Percentiles rank a stretch among this genome's conserved stretches.
Conservation (phyloP, 2,888 invertebrate genomes). For the Conistra vaccinii region DNA sequence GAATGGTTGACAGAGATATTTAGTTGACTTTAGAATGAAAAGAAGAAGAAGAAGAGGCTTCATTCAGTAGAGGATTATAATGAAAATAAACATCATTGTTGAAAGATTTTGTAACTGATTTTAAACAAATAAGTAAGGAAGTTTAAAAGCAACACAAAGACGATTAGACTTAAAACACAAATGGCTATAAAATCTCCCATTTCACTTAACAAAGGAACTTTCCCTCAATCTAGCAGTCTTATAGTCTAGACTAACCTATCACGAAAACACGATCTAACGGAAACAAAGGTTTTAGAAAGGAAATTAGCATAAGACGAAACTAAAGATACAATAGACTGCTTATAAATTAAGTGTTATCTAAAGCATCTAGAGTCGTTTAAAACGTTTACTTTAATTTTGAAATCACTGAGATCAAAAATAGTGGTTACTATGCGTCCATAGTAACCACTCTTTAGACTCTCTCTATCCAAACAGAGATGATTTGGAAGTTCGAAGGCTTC, state of each 20-base stretch:
- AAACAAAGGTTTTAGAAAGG: slow-evolving; percentile 38
- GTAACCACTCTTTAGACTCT: too few species aligned
- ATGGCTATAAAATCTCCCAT: neutral
- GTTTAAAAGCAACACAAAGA: neutral
- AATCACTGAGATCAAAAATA: neutral
- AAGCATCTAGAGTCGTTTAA: neutral
- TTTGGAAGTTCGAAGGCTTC: neutral
- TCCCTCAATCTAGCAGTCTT: slow-evolving; percentile 25
- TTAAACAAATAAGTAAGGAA: neutral
- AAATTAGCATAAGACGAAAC: slow-evolving; percentile 35
- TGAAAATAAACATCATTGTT: neutral
- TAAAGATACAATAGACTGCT: slow-evolving; percentile 7
- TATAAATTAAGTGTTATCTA: slow-evolving; percentile 21
- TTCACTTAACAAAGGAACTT: slow-evolving; percentile 32
- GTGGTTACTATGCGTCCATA: neutral
- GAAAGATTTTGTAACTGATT: neutral
- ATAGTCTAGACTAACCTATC: slow-evolving; percentile 39
- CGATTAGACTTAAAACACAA: neutral
- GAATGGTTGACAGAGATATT: neutral
- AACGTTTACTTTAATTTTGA: slow-evolving; percentile 4
- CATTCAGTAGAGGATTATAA: neutral
- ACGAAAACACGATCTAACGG: slow-evolving; percentile 29
- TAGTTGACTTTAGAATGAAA: neutral
- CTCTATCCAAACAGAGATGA: neutral
- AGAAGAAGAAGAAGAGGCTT: too few species aligned